Percentiles rank a stretch among this genome's conserved stretches.
These are phyloP conservation scores for Helogale parvula DNA, from an alignment of 2,113 vertebrate species.

Conservation along the genomic window DNA sequence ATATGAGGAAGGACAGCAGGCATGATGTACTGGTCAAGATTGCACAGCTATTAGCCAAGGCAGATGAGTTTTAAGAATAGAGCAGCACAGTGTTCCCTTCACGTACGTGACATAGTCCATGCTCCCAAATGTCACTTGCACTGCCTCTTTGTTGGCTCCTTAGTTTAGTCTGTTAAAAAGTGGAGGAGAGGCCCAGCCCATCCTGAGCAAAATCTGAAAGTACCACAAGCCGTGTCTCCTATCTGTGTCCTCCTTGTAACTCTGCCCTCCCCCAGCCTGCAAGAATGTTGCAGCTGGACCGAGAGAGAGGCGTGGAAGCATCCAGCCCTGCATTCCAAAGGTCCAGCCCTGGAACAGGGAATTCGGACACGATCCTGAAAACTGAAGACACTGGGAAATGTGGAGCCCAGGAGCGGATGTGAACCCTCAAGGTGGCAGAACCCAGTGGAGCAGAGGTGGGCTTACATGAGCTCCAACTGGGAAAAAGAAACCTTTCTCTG, in stretches of 20 bases:
- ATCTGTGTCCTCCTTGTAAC: background rate
- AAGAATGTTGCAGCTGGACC: background rate
- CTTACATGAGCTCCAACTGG: background rate
- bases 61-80: background rate
- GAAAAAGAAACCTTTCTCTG: background rate
- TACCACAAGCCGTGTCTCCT: background rate
- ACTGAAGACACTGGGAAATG: background rate
- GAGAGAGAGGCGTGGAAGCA: background rate
- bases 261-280: background rate
- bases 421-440: background rate
- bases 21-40: background rate
- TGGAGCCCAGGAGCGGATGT: background rate
- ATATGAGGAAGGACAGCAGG: background rate
- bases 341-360: background rate
- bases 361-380: background rate
- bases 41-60: background rate
- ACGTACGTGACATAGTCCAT: accelerated
- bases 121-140: too few species aligned
- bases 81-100: background rate
- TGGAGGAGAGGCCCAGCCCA: background rate
- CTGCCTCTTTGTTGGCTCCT: background rate
- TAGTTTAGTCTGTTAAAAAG: background rate
- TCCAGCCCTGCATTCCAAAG: background rate
- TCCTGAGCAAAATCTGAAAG: background rate
- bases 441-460: background rate